phyloP scores from a whole-genome alignment of 2,113 vertebrate species.

The human region DNA sequence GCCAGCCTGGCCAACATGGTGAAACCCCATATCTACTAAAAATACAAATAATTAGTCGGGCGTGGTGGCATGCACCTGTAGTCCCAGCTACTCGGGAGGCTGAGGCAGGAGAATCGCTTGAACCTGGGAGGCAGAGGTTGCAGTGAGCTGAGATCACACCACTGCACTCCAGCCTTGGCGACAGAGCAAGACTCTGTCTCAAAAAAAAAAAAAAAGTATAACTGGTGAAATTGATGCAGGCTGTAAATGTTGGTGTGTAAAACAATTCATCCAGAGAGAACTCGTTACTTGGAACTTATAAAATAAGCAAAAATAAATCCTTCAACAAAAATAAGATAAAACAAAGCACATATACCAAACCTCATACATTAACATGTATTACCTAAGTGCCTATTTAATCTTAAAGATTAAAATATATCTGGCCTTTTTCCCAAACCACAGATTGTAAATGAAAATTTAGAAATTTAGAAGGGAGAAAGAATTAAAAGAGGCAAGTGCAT shows the following conservation, averaged over 20 bases:
- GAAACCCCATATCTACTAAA: neutral
- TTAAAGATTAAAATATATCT: slow-evolving; percentile 43
- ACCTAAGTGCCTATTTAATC: neutral
- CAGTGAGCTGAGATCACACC: neutral
- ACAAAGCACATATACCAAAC: neutral
- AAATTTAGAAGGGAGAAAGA: neutral
- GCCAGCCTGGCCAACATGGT: neutral
- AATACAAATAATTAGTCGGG: neutral
- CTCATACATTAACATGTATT: neutral
- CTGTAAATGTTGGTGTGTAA: neutral
- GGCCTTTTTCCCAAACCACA: neutral
- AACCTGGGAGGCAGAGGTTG: neutral
- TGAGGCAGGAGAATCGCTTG: neutral
- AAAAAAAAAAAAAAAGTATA: neutral
- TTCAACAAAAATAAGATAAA: neutral
- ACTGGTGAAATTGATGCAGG: slow-evolving; percentile 10
- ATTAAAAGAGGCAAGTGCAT: neutral
- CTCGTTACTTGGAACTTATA: neutral
- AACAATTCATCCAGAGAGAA: neutral
- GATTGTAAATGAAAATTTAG: neutral
- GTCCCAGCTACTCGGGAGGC: neutral
- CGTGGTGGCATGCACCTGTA: neutral
- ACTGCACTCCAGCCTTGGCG: neutral
- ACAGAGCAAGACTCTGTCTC: neutral
- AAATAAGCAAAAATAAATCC: neutral